phyloP scores from a whole-genome alignment of 2,888 invertebrate species.

The Nomada lathburiana region DNA sequence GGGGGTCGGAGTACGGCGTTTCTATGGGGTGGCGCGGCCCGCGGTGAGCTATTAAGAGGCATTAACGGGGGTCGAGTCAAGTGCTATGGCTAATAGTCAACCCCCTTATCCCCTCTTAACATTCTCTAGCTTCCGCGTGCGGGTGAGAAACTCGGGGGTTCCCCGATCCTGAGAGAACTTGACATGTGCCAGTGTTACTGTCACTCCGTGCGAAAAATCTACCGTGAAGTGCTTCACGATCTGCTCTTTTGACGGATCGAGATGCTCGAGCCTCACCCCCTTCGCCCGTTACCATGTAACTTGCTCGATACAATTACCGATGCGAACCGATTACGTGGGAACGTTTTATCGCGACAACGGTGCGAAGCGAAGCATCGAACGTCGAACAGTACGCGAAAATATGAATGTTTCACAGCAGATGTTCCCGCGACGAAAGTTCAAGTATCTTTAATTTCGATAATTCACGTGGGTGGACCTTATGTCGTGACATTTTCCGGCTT shows the following conservation, averaged over 20 bases:
- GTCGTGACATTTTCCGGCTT: conserved; percentile 63
- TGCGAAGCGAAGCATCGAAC: neutral
- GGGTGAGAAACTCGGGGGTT: conserved; percentile 80
- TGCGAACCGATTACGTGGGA: neutral
- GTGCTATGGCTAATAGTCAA: conserved; percentile 81
- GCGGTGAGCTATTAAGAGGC: conserved; percentile 78
- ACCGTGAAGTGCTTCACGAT: conserved; percentile 38
- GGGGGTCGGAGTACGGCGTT: conserved; percentile 60
- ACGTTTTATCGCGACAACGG: neutral
- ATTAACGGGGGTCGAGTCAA: conserved; percentile 81
- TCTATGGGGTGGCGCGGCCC: conserved; percentile 69
- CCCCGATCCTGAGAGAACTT: conserved; percentile 79
- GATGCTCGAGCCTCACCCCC: conserved; percentile 13
- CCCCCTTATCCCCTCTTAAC: conserved; percentile 58
- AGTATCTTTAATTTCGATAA: conserved; percentile 58
- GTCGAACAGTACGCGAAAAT: neutral
- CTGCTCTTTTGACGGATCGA: conserved; percentile 45
- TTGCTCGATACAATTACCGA: conserved; percentile 30
- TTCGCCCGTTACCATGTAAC: neutral
- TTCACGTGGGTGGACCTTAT: conserved; percentile 60
- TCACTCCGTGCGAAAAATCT: conserved; percentile 74
- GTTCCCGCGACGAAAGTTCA: neutral
- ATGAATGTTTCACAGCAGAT: too few species aligned
- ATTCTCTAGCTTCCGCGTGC: conserved; percentile 54
- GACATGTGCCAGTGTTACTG: conserved; percentile 75